Base-by-base conservation (phyloP, 1,140 invertebrate species). In the Stenopsyche tienmushanensis region DNA sequence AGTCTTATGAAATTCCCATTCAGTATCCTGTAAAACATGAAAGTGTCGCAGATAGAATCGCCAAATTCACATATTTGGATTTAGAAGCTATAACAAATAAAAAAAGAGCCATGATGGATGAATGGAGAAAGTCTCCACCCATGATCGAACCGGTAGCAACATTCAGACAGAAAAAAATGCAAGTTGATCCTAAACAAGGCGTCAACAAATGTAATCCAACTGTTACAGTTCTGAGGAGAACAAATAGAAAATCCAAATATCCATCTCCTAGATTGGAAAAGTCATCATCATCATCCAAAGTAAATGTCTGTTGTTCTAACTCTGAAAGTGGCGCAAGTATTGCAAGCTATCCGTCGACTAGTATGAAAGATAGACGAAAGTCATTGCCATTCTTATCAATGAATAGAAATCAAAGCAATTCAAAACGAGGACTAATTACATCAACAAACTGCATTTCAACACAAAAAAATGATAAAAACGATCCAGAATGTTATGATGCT, bases 51-150 rank as follows among this genome's bases (percentile, higher is more conserved):
- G 67, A 69, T 41, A 42, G 58, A 44, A 78, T 80, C 9, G 71
- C 71, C 39, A 78, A 80, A 70, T 81, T 81, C 55, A 80, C 80
- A 49, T 81, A 81, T 65, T 73, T 81, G n/a, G 75, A 80, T 72
- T 60, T 75, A 10, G 75, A 78, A 39, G 78, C 75, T 57, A 58
- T 75, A 13, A 67, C 72, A 13, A 69, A 73, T 34, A 75, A 80
- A 58, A 78, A 78, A 58, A 73, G 76, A 65, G 57, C 72, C 25
- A 71, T 72, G 5, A 74, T 73, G 67, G 62, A 67, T 52, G 71
- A 76, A 21, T 77, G 75, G 73, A 70, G 41, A 23, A 75, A 78
- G 17, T 77, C 77, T 1, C 78, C 54, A n/a, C 39, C 54, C n/a
- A 57, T 41, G 23, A 26, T 29, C 1, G 15, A 34, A 17, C 3